Conservation (phyloP, 2,888 invertebrate species). For the Pyrrhosoma nymphula region DNA sequence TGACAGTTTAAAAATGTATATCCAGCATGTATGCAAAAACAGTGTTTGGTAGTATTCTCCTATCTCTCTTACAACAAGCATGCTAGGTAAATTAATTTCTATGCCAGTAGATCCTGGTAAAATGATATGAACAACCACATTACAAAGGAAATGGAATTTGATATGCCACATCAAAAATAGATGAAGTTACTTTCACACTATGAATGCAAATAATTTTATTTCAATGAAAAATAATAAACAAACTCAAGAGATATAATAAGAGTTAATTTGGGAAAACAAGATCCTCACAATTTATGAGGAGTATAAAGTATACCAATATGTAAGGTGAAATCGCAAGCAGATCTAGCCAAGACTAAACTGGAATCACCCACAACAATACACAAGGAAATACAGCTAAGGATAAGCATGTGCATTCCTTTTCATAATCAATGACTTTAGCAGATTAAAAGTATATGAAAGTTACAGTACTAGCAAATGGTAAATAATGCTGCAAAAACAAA, state of each 20-base stretch:
- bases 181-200: slow-evolving; percentile 31
- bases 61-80: not conserved
- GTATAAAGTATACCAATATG: slow-evolving; percentile 19
- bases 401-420: slow-evolving; percentile 62
- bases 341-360: slow-evolving; percentile 51
- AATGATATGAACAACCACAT: not conserved
- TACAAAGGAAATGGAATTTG: slow-evolving; percentile 56
- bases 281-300: slow-evolving; percentile 36
- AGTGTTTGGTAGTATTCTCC: not conserved
- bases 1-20: not conserved
- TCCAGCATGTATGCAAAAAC: not conserved
- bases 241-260: not conserved
- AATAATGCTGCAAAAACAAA: slow-evolving; percentile 58
- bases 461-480: slow-evolving; percentile 17
- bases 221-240: not conserved
- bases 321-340: slow-evolving; percentile 59
- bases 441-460: slow-evolving; percentile 48
- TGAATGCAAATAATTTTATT: slow-evolving; percentile 35
- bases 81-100: not conserved
- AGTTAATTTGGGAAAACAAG: slow-evolving; percentile 40
- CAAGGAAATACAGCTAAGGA: slow-evolving; percentile 33
- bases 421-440: slow-evolving; percentile 31
- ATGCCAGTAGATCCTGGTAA: not conserved
- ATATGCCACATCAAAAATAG: slow-evolving; percentile 43
- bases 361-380: slow-evolving; percentile 26